Evolutionary conservation across 2,113 vertebrate species (phyloP).

Genomic region (Anoura caudifer): DNA sequence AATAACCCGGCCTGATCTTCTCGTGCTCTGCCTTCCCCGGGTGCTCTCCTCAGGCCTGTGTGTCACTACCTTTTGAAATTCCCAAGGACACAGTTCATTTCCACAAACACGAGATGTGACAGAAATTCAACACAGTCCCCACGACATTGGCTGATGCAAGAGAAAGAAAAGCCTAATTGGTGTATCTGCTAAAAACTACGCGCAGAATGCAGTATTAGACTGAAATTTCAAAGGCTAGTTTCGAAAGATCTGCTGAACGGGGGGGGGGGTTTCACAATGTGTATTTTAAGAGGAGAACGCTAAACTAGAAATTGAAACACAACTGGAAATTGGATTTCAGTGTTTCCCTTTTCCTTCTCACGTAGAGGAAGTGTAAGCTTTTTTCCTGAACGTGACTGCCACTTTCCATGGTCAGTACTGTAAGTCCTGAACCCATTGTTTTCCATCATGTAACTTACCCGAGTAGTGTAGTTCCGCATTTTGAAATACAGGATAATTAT

Average conservation of each 20-base stretch:
- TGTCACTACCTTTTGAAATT: conserved; percentile 38
- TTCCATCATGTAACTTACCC: background rate
- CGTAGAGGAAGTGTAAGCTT: background rate
- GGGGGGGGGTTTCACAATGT: background rate
- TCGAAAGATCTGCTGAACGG: conserved; percentile 33
- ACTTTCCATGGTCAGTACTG: background rate
- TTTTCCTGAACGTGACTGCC: background rate
- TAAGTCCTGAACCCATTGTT: background rate
- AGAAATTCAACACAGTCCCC: conserved; percentile 38
- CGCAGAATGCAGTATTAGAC: background rate
- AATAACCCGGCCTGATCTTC: background rate
- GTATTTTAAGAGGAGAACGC: conserved; percentile 2
- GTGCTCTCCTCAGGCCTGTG: background rate
- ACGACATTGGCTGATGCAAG: background rate
- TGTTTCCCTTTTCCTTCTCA: background rate
- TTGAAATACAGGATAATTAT: conserved; percentile 15
- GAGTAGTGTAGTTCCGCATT: background rate
- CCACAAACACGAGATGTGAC: conserved; percentile 47
- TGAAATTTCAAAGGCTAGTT: conserved; percentile 20
- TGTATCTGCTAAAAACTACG: background rate
- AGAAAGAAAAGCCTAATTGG: conserved; percentile 34
- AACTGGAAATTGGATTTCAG: background rate
- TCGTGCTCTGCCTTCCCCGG: background rate
- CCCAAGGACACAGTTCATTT: conserved; percentile 37
- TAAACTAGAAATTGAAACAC: background rate